phyloP scores from a whole-genome alignment of 2,113 vertebrate genomes.

The Chaetura pelagica region DNA sequence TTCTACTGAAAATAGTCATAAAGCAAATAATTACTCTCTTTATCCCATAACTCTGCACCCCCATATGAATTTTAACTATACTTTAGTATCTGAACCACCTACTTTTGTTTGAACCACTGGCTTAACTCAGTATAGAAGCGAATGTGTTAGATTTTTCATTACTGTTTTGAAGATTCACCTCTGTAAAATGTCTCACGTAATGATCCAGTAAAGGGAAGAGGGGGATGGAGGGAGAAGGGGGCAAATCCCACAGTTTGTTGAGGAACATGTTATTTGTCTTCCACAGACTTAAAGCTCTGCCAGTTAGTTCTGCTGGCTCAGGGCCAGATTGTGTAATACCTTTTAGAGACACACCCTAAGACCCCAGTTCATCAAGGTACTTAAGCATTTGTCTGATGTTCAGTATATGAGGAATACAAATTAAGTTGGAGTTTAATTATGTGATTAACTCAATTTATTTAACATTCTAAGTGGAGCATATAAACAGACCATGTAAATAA shows the following conservation, averaged over 20 bases:
- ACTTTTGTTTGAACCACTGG: not conserved
- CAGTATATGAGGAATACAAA: not conserved
- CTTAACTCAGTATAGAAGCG: not conserved
- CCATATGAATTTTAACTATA: not conserved
- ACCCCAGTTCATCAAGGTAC: not conserved
- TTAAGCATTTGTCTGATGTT: slow-evolving; percentile 43
- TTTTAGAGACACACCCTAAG: slow-evolving; percentile 19
- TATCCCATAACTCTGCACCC: not conserved
- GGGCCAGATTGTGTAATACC: not conserved
- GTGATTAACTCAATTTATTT: slow-evolving; percentile 53
- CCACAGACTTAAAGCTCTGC: not conserved
- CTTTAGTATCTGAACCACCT: not conserved
- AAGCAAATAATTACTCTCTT: slow-evolving; percentile 37
- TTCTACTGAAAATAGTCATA: not conserved
- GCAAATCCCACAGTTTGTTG: not conserved
- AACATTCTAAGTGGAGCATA: slow-evolving; percentile 15
- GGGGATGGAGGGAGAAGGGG: fast-evolving
- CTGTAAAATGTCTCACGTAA: not conserved
- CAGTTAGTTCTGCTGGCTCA: not conserved
- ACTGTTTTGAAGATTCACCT: not conserved
- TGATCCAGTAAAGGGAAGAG: not conserved
- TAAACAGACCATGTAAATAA: slow-evolving; percentile 49
- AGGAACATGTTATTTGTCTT: slow-evolving; percentile 13
- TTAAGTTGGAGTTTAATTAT: slow-evolving; percentile 41
- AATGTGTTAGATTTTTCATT: not conserved